Percentiles rank a stretch among this genome's conserved stretches.
These are phyloP conservation scores for Anoplolepis gracilipes DNA, from an alignment of 1,140 invertebrate genomes.

Conservation along the genomic window DNA sequence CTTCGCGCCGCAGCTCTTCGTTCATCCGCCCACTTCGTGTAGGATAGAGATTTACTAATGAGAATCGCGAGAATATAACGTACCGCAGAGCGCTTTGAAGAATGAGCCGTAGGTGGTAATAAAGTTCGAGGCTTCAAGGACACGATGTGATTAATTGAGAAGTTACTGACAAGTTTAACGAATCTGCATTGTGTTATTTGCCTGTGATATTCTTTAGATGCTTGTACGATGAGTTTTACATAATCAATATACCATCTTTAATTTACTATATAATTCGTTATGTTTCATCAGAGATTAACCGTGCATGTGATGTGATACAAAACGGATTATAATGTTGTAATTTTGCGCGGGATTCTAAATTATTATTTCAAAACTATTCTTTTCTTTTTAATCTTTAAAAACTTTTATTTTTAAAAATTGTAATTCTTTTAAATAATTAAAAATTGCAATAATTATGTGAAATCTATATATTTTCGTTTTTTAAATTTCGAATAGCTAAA, in stretches of 20 bases:
- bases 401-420: neutral
- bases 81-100: neutral
- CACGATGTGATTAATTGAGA: slow-evolving; percentile 50
- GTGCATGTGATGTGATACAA: neutral
- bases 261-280: neutral
- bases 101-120: slow-evolving; percentile 50
- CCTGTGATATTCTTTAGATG: neutral
- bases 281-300: neutral
- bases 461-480: neutral
- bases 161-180: slow-evolving; percentile 42
- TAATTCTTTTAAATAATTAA: neutral
- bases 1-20: slow-evolving; percentile 47
- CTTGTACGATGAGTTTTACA: neutral
- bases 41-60: slow-evolving; percentile 63
- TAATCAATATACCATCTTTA: neutral
- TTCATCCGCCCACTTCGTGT: slow-evolving; percentile 47
- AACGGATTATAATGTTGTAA: neutral
- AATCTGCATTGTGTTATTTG: slow-evolving; percentile 29
- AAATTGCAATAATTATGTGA: neutral
- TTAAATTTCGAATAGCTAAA: neutral
- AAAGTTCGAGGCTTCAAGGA: slow-evolving; percentile 42
- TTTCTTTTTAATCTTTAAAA: neutral
- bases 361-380: neutral
- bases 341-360: neutral
- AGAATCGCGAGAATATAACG: slow-evolving; percentile 39